Percentiles rank a stretch among this genome's conserved stretches.
Conservation (phyloP, 2,888 invertebrate species). For the Spicauda simplicius region DNA sequence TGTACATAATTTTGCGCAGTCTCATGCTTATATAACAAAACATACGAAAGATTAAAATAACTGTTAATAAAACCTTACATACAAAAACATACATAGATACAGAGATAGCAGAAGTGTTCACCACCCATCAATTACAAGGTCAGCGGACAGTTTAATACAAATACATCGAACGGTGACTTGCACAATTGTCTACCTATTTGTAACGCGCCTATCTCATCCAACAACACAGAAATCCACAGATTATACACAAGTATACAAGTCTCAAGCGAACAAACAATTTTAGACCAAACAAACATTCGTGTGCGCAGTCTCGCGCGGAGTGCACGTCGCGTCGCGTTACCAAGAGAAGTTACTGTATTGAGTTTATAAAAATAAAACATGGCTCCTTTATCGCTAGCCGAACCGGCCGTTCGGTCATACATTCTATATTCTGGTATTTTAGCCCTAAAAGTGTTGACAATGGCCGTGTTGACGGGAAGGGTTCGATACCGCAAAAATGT, state of each 20-base stretch:
- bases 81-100: too few relatives aligned
- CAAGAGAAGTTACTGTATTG: background rate
- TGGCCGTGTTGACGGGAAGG: constrained; percentile 54
- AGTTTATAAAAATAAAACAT: constrained; percentile 40
- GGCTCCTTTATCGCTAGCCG: constrained; percentile 51
- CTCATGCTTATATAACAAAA: background rate
- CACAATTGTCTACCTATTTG: background rate
- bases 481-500: constrained; percentile 57
- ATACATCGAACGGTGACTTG: constrained; percentile 1
- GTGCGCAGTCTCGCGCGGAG: background rate
- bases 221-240: background rate
- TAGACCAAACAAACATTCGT: constrained; percentile 9
- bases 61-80: background rate
- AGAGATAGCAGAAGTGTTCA: too few relatives aligned
- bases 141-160: background rate
- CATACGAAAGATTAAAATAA: background rate
- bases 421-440: constrained; percentile 58
- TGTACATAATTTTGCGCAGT: background rate
- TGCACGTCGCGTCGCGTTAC: constrained; percentile 11
- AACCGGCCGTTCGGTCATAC: constrained; percentile 57
- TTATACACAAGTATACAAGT: background rate
- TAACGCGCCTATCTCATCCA: constrained; percentile 4
- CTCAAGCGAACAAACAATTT: constrained; percentile 1
- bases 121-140: background rate
- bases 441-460: constrained; percentile 57